Percentiles rank a stretch among this genome's conserved stretches.
phyloP scores from a whole-genome alignment of 2,113 vertebrate genomes.

The Dinomys branickii region DNA sequence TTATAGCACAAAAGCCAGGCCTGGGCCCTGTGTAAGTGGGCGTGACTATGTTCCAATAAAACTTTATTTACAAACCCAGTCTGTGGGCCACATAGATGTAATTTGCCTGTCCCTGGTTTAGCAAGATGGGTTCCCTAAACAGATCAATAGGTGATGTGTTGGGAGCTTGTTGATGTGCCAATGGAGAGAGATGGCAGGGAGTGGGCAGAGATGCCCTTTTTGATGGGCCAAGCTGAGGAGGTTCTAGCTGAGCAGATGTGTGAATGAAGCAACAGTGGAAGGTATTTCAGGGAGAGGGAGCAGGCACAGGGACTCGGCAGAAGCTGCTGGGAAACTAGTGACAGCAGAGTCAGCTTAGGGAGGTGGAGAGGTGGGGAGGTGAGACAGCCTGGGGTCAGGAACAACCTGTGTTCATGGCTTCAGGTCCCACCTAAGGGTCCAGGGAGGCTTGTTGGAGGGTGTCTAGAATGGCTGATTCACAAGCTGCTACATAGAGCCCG shows the following conservation, averaged over 20 bases:
- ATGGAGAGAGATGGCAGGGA: background rate
- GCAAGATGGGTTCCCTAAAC: background rate
- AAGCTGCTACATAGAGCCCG: rapidly evolving
- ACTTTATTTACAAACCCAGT: constrained; percentile 12
- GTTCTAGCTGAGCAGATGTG: background rate
- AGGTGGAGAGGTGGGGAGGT: background rate
- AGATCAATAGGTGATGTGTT: background rate
- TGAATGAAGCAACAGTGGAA: background rate
- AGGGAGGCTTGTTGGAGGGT: background rate
- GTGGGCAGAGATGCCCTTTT: background rate
- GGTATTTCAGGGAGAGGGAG: background rate
- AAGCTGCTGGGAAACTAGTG: background rate
- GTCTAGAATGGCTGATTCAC: background rate
- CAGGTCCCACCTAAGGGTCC: rapidly evolving
- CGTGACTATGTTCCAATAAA: background rate
- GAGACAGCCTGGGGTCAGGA: background rate
- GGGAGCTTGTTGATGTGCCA: background rate
- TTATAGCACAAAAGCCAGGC: background rate
- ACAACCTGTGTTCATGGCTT: background rate
- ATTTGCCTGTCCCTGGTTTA: background rate
- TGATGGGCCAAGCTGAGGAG: background rate
- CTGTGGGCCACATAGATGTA: background rate
- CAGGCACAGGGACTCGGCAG: background rate
- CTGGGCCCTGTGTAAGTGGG: background rate
- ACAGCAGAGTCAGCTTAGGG: background rate